phyloP scores from a whole-genome alignment of 2,888 invertebrate species.

The Brenthis ino region DNA sequence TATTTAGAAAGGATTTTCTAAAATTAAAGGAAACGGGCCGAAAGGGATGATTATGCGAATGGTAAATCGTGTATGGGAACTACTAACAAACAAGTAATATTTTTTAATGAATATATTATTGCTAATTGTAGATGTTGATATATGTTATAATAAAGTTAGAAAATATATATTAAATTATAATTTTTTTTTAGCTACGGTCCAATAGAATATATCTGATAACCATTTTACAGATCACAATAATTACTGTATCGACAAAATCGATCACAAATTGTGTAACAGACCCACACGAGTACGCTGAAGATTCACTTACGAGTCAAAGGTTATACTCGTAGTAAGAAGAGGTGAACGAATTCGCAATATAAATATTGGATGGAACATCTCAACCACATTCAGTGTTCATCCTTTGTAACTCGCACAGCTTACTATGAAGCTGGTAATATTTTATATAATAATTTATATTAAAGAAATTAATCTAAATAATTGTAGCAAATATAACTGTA shows the following conservation, averaged over 20 bases:
- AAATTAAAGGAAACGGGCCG: no score
- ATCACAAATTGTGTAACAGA: slow-evolving; percentile 66
- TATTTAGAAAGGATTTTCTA: no score
- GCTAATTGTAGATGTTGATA: no score
- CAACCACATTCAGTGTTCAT: slow-evolving; percentile 65
- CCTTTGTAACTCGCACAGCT: slow-evolving; percentile 61
- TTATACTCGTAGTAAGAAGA: slow-evolving; percentile 64
- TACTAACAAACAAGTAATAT: no score
- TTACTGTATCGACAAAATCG: slow-evolving; percentile 69
- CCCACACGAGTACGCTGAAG: slow-evolving; percentile 51
- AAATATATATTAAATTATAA: no score
- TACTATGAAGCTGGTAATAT: slow-evolving; percentile 76
- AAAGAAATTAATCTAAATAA: no score
- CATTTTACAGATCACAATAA: slow-evolving; percentile 51
- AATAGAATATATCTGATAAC: slow-evolving; percentile 9
- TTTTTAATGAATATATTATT: no score
- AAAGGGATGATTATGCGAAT: no score
- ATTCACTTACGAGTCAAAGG: slow-evolving; percentile 68
- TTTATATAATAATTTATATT: slow-evolving; percentile 6
- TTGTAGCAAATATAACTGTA: no score
- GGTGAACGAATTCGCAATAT: slow-evolving; percentile 76
- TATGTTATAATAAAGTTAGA: no score
- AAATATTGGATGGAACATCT: slow-evolving; percentile 70
- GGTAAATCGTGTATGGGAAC: no score
- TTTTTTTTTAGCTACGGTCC: no score